Evolutionary conservation across 2,797 vertebrate genomes (phyloP).

Genomic region (Tenualosa thibaudeaui): DNA sequence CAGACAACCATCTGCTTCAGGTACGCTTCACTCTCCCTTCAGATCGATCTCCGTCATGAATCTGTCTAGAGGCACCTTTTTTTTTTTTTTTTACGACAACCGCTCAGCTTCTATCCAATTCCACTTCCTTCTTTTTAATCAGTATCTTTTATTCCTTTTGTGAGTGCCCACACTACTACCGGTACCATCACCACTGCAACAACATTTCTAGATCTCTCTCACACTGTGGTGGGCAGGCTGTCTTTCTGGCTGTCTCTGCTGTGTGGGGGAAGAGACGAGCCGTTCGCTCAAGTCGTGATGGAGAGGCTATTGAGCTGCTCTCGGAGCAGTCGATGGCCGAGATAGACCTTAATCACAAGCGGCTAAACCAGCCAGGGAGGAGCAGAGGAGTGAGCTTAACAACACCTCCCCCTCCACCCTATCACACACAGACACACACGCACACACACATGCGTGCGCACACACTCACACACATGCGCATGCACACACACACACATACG

Average conservation of each 20-base stretch:
- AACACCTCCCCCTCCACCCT: not conserved
- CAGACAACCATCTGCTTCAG: slow-evolving; percentile 73
- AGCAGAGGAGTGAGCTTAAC: not conserved
- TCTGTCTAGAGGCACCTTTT: slow-evolving; percentile 55
- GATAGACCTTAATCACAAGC: slow-evolving; percentile 15
- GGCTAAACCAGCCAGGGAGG: slow-evolving; percentile 21
- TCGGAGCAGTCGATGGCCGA: slow-evolving; percentile 23
- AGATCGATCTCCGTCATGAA: slow-evolving; percentile 71
- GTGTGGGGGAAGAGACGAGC: too few species aligned
- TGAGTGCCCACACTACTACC: not conserved
- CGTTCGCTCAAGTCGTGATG: slow-evolving; percentile 17
- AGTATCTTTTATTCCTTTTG: not conserved
- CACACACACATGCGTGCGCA: not conserved
- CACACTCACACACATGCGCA: too few species aligned
- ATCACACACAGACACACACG: not conserved
- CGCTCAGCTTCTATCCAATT: slow-evolving; percentile 14
- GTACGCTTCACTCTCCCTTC: slow-evolving; percentile 63
- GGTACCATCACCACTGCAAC: slow-evolving; percentile 34
- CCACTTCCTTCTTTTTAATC: slow-evolving; percentile 27
- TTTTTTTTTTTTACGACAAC: slow-evolving; percentile 8
- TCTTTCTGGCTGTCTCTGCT: not conserved
- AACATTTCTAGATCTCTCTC: slow-evolving; percentile 6
- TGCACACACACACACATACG: not conserved
- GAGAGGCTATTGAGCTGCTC: slow-evolving; percentile 32
- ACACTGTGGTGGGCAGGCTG: not conserved